Base-by-base conservation (phyloP, 2,888 invertebrate species). In the Dugesia japonica region DNA sequence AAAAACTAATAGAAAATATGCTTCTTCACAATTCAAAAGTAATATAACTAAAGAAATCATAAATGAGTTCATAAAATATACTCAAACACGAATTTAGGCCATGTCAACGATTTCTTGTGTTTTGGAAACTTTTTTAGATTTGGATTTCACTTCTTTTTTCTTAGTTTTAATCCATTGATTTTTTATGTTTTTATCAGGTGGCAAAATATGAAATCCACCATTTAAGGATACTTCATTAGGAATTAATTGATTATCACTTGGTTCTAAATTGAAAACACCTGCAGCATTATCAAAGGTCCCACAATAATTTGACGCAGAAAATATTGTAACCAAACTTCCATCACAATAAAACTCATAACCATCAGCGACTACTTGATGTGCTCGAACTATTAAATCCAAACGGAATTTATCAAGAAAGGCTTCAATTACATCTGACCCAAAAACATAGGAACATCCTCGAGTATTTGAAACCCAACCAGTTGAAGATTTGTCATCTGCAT, bases 291-390 rank as follows among this genome's bases (percentile, higher is more conserved):
- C 76, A 26, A 76, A 76, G 4, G 75, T 26, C 26, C 31, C 31
- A 20, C 73, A 76, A 26, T 76, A 76, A 28, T 76, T 76, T 9
- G 76, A 73, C 1, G 76, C 76, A 13, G 76, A 76, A 31, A 76
- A 76, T 15, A 76, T 31, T 9, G 76, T 76, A 7, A 76, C 75
- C 17, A 76, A 31, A 26, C 31, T 75, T 75, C 76, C 17, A 31
- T 76, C 74, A 9, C 74, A 15, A 17, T 28, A 76, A 26, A 76
- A 76, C 23, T 76, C 76, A 28, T 76, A 76, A 15, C 76, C 76
- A 75, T 76, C 76, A 28, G 26, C 76, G 7, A 76, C 76, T 9
- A 76, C 76, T 76, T 76, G 76, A 76, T 76, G 76, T 13, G 75
- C 76, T 15, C 76, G 26, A 26, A 76, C 28, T 7, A 76, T 76